A percentile compares a stretch with the other conserved stretches of the same genome.
phyloP scores from a whole-genome alignment of 2,113 vertebrate species.

The Dermatemys mawii region DNA sequence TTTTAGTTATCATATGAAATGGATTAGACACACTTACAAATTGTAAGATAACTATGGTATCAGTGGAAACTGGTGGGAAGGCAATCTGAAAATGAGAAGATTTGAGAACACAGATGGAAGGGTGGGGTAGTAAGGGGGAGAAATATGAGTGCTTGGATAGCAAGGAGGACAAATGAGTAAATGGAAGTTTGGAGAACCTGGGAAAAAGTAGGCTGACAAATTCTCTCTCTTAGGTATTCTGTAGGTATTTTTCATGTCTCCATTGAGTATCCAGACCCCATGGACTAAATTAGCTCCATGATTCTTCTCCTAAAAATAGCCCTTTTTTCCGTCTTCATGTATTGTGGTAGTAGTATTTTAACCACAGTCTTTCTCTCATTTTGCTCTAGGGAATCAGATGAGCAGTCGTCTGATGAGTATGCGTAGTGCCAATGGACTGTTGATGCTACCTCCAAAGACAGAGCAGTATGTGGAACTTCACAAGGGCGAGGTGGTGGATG shows the following conservation, averaged over 20 bases:
- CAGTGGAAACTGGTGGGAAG: background rate
- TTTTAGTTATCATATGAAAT: background rate
- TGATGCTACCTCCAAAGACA: conserved; percentile 99
- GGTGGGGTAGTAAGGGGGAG: background rate
- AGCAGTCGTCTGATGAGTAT: conserved; percentile 99
- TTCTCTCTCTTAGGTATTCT: background rate
- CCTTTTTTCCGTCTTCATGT: accelerated
- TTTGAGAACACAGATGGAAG: background rate
- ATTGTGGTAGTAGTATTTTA: background rate
- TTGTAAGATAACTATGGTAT: background rate
- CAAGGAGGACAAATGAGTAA: background rate
- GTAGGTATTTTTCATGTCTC: background rate
- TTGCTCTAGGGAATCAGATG: conserved; percentile 94
- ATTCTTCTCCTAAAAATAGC: background rate
- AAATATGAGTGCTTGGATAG: background rate
- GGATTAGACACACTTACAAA: background rate
- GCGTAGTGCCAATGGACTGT: conserved; percentile 98
- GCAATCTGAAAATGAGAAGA: background rate
- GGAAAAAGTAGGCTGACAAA: background rate
- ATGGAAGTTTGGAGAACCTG: background rate
- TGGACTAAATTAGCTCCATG: background rate
- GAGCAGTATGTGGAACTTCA: conserved; percentile 99
- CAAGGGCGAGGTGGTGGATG: conserved; percentile 99
- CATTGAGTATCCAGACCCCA: background rate
- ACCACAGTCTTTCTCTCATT: conserved; percentile 26